phyloP scores from a whole-genome alignment of 2,888 invertebrate species.

The Entomobrya proxima region DNA sequence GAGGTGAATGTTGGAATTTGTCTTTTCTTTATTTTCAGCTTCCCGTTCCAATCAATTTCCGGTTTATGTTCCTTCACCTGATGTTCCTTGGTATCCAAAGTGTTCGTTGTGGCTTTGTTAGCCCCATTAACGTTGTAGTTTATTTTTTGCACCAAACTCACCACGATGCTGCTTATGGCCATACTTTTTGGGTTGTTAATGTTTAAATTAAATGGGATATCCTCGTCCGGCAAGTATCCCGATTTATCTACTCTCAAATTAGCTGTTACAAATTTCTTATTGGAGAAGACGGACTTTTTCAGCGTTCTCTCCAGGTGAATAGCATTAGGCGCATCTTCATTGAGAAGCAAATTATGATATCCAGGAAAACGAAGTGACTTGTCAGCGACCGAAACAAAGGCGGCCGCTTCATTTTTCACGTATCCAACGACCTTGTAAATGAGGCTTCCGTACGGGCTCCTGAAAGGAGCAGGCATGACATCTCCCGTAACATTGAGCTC shows the following conservation, averaged over 20 bases:
- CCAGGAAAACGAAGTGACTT: constrained; percentile 60
- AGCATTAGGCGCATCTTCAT: constrained; percentile 54
- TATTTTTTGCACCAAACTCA: constrained; percentile 57
- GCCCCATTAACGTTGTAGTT: constrained; percentile 53
- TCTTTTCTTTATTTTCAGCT: constrained; percentile 56
- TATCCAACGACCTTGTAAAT: constrained; percentile 63
- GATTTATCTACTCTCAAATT: constrained; percentile 46
- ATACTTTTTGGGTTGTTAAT: constrained; percentile 57
- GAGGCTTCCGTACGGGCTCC: constrained; percentile 60
- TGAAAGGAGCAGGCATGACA: constrained; percentile 55
- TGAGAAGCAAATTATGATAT: constrained; percentile 60
- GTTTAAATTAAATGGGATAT: constrained; percentile 53
- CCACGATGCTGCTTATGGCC: constrained; percentile 48
- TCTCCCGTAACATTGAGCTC: constrained; percentile 52
- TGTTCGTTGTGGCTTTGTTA: constrained; percentile 57
- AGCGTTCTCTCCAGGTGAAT: constrained; percentile 56
- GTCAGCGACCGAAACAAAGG: constrained; percentile 55
- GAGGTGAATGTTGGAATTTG: constrained; percentile 53
- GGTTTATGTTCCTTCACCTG: constrained; percentile 56
- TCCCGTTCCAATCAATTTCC: constrained; percentile 64
- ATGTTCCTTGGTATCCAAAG: constrained; percentile 59
- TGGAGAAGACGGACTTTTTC: constrained; percentile 64
- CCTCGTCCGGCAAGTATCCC: constrained; percentile 61
- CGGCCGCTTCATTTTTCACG: constrained; percentile 54
- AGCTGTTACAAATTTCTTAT: constrained; percentile 62